Evolutionary conservation across 2,113 vertebrate genomes (phyloP).

Genomic region (Rutilus rutilus): DNA sequence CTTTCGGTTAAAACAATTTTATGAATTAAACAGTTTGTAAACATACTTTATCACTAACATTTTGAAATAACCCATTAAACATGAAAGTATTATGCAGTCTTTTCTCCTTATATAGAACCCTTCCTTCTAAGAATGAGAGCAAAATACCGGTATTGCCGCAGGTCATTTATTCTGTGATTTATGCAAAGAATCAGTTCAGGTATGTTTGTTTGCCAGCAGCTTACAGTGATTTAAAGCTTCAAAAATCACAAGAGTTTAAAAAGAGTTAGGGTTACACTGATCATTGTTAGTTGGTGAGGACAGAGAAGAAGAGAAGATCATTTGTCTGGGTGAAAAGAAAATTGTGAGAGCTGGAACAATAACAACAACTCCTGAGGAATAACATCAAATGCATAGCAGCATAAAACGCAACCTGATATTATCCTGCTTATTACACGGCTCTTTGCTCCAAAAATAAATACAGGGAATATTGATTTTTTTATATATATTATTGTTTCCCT

Average conservation of each 20-base stretch:
- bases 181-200: neutral
- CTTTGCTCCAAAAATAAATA: neutral
- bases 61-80: no score
- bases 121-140: neutral
- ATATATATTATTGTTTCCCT: neutral
- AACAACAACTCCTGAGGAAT: neutral
- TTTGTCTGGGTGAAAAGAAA: neutral
- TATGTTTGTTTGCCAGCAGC: neutral
- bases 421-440: conserved; percentile 7
- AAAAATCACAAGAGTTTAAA: neutral
- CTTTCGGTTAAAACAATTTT: no score
- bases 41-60: no score
- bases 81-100: no score
- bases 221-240: neutral
- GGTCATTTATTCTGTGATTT: neutral
- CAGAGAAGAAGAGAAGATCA: neutral
- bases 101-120: no score
- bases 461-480: neutral
- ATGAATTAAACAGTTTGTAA: no score
- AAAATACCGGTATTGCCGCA: neutral
- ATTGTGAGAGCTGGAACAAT: neutral
- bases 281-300: neutral
- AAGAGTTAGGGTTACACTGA: neutral
- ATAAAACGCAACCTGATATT: neutral
- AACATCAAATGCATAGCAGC: neutral